Conservation (phyloP, 2,113 vertebrate species). For the Limnothrissa miodon region DNA sequence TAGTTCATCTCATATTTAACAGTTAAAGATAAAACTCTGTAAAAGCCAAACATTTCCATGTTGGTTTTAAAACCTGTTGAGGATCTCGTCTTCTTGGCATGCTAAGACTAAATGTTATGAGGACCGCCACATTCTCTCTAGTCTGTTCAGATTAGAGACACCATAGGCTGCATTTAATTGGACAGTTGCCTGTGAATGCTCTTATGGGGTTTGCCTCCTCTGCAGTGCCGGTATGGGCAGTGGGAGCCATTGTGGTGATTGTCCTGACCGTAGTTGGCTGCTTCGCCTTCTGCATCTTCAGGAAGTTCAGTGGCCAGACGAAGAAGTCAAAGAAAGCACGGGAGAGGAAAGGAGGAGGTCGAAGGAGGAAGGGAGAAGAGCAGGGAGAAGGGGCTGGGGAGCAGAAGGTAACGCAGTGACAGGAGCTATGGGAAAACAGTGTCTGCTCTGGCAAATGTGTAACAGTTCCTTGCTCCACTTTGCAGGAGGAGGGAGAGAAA, state of each 20-base stretch:
- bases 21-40: too few species aligned
- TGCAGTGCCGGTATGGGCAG: constrained; percentile 82
- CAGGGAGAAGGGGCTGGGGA: constrained; percentile 60
- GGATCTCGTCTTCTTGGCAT: too few species aligned
- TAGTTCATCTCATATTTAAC: too few species aligned
- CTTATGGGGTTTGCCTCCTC: constrained; percentile 20
- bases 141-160: background rate
- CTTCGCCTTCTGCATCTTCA: constrained; percentile 76
- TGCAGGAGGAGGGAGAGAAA: constrained; percentile 76
- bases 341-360: constrained; percentile 75
- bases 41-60: too few species aligned
- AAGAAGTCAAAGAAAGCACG: constrained; percentile 81
- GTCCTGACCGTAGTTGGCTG: constrained; percentile 72
- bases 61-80: too few species aligned
- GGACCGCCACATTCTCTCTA: too few species aligned
- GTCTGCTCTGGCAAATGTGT: background rate
- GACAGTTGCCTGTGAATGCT: background rate
- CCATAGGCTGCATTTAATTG: background rate
- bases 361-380: constrained; percentile 56
- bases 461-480: background rate
- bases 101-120: too few species aligned
- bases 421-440: background rate
- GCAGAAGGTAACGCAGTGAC: constrained; percentile 53
- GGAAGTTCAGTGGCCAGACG: constrained; percentile 78
- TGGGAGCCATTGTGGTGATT: constrained; percentile 76